Conservation (phyloP, 2,888 invertebrate genomes). For the Ornithoptera alexandrae region DNA sequence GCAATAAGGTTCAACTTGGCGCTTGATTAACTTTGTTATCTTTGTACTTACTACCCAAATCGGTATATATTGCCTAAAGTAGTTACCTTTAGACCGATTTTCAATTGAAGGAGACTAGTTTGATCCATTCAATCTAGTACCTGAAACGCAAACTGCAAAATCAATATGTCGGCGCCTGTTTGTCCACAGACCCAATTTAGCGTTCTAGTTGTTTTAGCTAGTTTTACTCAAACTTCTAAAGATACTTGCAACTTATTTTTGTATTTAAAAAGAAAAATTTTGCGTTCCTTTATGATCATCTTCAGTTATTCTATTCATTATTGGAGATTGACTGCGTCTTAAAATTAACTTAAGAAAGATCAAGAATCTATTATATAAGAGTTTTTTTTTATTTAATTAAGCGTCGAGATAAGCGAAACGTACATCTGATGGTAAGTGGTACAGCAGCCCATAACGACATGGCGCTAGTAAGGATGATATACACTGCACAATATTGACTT, state of each 20-base stretch:
- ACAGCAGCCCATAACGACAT: no score
- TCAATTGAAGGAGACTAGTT: constrained; percentile 9
- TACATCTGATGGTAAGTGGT: no score
- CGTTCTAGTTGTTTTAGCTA: constrained; percentile 12
- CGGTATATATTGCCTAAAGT: constrained; percentile 1
- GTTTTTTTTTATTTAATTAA: no score
- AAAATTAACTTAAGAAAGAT: no score
- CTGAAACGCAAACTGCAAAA: constrained; percentile 20
- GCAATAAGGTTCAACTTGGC: neutral
- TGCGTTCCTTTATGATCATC: no score
- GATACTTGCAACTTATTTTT: neutral
- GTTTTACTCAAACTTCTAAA: neutral
- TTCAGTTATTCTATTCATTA: no score
- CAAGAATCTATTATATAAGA: no score
- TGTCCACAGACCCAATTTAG: constrained; percentile 23
- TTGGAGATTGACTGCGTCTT: no score
- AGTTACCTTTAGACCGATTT: constrained; percentile 1
- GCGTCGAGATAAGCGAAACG: no score
- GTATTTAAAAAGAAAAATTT: no score
- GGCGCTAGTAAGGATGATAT: no score
- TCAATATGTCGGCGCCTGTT: constrained; percentile 27
- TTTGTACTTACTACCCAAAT: neutral
- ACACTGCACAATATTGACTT: no score
- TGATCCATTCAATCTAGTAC: constrained; percentile 15
- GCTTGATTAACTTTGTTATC: neutral